A percentile compares a stretch with the other conserved stretches of the same genome.
Evolutionary conservation across 2,797 vertebrate species (phyloP).

Genomic region (Spheniscus humboldti): DNA sequence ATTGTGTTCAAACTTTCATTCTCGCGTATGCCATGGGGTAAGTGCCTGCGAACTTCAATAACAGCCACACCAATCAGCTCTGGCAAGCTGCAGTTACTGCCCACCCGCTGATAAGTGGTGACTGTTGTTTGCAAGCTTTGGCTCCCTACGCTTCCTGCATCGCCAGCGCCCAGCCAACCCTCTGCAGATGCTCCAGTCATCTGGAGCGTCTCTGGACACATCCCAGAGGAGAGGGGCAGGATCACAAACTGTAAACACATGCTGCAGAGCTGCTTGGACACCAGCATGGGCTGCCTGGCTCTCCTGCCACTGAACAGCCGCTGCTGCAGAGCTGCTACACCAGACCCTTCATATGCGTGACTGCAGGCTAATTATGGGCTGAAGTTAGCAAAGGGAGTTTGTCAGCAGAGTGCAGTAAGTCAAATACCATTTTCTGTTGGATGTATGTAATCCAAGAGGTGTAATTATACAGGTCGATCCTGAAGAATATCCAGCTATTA

Average conservation of each 20-base stretch:
- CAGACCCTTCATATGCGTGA: rapidly evolving
- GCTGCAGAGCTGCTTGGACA: background rate
- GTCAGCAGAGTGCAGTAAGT: background rate
- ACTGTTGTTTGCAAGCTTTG: background rate
- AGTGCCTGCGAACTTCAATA: background rate
- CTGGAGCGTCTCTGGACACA: background rate
- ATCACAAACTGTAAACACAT: background rate
- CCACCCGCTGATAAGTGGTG: background rate
- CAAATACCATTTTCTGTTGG: background rate
- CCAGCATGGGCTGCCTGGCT: background rate
- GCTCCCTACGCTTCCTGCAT: background rate
- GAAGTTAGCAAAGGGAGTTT: background rate
- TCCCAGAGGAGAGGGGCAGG: background rate
- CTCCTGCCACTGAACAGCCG: rapidly evolving
- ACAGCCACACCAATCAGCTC: background rate
- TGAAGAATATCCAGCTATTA: background rate
- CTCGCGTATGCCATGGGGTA: background rate
- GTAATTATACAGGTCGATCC: background rate
- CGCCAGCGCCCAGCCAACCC: background rate
- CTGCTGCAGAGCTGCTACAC: background rate
- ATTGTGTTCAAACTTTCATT: background rate
- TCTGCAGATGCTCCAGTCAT: background rate
- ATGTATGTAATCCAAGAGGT: background rate
- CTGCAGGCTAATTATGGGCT: background rate
- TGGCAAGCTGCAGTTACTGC: background rate